phyloP scores from a whole-genome alignment of 2,888 invertebrate species.

The Rotaria socialis region DNA sequence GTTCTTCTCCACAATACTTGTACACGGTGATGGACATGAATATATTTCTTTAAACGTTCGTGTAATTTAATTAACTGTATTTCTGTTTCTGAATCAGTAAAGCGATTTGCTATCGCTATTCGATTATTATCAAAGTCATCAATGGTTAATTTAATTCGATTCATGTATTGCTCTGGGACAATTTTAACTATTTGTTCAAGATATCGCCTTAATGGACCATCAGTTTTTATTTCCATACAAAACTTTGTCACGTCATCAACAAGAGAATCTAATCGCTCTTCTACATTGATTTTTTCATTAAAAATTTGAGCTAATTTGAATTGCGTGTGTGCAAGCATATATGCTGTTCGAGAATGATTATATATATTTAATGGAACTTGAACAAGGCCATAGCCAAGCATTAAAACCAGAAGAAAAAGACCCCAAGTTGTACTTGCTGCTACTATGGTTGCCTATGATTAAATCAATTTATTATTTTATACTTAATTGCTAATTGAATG shows the following conservation, averaged over 20 bases:
- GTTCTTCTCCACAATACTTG: constrained; percentile 87
- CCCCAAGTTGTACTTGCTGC: constrained; percentile 99
- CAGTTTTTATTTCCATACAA: constrained; percentile 67
- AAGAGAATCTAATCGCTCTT: constrained; percentile 89
- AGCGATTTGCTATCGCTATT: constrained; percentile 3
- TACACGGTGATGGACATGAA: constrained; percentile 85
- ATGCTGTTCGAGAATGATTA: constrained; percentile 80
- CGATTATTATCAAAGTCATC: constrained; percentile 56
- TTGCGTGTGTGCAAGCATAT: constrained; percentile 78
- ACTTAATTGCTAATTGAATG: too few species aligned
- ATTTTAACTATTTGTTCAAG: constrained; percentile 84
- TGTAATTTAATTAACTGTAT: constrained; percentile 83
- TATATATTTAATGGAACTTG: constrained; percentile 83
- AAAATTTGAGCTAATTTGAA: constrained; percentile 89
- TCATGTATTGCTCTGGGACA: constrained; percentile 59
- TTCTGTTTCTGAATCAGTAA: constrained; percentile 63
- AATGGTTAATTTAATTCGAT: constrained; percentile 51
- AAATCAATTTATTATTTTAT: too few species aligned
- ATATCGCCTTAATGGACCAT: constrained; percentile 68
- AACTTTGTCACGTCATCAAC: constrained; percentile 82
- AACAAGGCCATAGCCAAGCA: constrained; percentile 87
- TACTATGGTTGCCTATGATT: constrained; percentile 81
- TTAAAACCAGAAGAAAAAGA: constrained; percentile 80
- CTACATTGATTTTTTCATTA: constrained; percentile 90
- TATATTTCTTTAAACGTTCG: constrained; percentile 72